Evolutionary conservation across 2,888 invertebrate genomes (phyloP), one percentile per base, ranked within the genome.

Genomic region (Drosophila hawaiiensis): DNA sequence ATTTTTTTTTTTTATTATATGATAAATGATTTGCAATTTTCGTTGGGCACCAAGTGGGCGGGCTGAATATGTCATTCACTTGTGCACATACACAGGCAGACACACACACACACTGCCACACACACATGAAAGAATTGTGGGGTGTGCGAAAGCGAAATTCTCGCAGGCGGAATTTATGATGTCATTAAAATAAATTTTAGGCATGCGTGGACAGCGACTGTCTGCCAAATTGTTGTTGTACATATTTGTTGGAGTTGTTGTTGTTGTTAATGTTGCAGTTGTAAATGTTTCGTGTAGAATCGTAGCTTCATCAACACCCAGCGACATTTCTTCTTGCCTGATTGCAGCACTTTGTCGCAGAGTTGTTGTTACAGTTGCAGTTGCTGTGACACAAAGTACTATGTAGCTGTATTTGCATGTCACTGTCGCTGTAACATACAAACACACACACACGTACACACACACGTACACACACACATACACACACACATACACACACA

Each of bases 131-230:
- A 31, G 29, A 65, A 61, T 33, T 29, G 64, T 22, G 35, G 60
- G 39, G 55, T 67, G 69, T 53, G 65, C 47, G 54, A 65, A 70
- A 64, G 68, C 74, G 66, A 71, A 84, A 76, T 68, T 75, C 60
- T 74, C 64, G 82, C 70, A 62, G 58, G 73, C 55, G 65, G 72
- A 80, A 88, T 88, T 90, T 85, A 91, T 89, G 89, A 89, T 89
- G 91, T 91, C 91, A 89, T 89, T 91, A 90, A 80, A 86, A 89
- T 80, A 83, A 76, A 83, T 89, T 79, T 87, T 82, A 82, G 81
- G 80, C 90, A 80, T 90, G 83, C 84, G 83, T 86, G 78, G 81
- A 78, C 73, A 82, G 60, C 71, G 76, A 74, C 77, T 69, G 69
- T 68, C 29, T 58, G 41, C 43, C 28, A 35, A 73, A 56, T 66